These are phyloP conservation scores for Dromaius novaehollandiae DNA, from an alignment of 2,113 vertebrate genomes.

Conservation along the genomic window DNA sequence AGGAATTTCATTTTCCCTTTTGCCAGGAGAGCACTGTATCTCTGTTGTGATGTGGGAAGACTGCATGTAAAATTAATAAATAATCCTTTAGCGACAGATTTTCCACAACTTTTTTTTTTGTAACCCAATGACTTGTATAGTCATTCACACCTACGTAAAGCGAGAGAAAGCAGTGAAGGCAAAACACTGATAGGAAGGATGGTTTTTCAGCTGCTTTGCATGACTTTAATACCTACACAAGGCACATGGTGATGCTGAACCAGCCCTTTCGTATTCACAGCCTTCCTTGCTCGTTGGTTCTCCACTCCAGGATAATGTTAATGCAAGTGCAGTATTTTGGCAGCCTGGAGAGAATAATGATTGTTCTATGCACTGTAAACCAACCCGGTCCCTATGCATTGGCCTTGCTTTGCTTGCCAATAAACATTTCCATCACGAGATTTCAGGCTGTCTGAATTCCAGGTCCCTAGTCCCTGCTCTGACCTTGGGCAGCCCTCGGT, in stretches of 20 bases:
- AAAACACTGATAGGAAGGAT: background rate
- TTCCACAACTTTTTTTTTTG: background rate
- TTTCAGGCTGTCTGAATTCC: background rate
- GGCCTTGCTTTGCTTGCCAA: background rate
- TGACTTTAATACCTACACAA: background rate
- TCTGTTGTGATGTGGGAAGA: background rate
- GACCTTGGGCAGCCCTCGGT: background rate
- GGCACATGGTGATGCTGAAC: background rate
- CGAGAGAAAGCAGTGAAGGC: background rate
- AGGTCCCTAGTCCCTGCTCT: background rate
- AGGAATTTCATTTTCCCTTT: background rate
- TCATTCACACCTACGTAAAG: background rate
- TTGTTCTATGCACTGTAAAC: background rate
- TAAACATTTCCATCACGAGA: background rate
- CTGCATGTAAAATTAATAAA: background rate
- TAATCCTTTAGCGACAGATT: background rate
- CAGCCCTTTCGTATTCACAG: background rate
- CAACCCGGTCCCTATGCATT: background rate
- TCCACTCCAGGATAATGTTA: background rate
- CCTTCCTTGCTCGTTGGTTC: background rate
- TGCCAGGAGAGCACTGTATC: background rate
- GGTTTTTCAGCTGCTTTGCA: background rate
- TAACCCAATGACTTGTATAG: background rate
- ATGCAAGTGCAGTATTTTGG: background rate
- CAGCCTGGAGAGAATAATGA: background rate